Conservation (phyloP, 2,888 invertebrate species). For the Frankliniella intonsa region DNA sequence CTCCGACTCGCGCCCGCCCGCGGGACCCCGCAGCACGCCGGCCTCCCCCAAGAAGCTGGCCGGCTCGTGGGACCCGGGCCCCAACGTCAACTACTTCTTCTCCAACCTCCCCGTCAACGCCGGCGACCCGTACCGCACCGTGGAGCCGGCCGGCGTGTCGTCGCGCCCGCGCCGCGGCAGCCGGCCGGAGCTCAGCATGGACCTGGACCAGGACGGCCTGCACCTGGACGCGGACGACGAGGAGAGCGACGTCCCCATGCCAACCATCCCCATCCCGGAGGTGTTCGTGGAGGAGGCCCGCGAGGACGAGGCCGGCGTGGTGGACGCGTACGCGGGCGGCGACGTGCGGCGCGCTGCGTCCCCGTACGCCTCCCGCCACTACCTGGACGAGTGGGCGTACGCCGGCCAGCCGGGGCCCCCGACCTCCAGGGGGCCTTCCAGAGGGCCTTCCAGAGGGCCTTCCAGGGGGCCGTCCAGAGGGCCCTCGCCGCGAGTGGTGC, state of each 20-base stretch:
- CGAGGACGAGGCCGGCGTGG: background rate
- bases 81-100: slow-evolving; percentile 23
- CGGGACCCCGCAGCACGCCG: background rate
- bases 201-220: background rate
- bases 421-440: background rate
- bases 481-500: background rate
- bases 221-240: slow-evolving; percentile 1
- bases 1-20: slow-evolving; percentile 7
- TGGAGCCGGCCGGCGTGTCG: background rate
- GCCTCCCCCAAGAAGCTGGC: slow-evolving; percentile 19
- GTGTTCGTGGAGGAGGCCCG: slow-evolving; percentile 14
- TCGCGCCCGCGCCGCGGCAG: background rate
- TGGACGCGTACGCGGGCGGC: background rate
- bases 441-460: background rate
- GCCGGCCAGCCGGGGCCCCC: background rate
- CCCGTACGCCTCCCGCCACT: background rate
- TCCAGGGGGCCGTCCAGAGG: background rate
- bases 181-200: background rate
- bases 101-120: slow-evolving; percentile 16
- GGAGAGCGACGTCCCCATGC: background rate
- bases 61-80: background rate
- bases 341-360: background rate
- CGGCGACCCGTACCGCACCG: background rate
- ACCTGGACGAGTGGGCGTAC: slow-evolving; percentile 23
- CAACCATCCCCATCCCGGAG: slow-evolving; percentile 1